Evolutionary conservation across 2,797 vertebrate genomes (phyloP), one percentile per base, ranked within the genome.

Genomic region (Acipenser ruthenus): DNA sequence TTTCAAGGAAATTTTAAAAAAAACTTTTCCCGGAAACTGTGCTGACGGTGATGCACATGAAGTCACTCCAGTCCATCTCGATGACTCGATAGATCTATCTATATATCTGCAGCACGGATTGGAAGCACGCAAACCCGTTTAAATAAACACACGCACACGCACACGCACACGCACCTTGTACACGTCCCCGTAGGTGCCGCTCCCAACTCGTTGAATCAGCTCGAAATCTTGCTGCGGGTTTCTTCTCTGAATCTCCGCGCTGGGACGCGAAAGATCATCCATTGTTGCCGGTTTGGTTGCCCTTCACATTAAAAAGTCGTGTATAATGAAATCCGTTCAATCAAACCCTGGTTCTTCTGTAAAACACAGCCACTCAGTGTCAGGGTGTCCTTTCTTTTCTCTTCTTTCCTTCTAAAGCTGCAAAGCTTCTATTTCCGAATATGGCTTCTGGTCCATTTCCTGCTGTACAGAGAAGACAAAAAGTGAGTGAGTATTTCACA

Each of bases 201-300:
- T 98, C 74, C 96, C 96, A 70, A 99, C 94, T 69, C 96, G 82
- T 86, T 99, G 96, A 56, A 98, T 92, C 49, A 98, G 91, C 84
- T 99, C 96, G 67, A 95, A 98, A 88, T 98, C 96, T 49, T 96
- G 88, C 83, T 99, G 96, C 9, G 96, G 96, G 83, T 98, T 99
- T 78, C 87, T 90, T 75, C 96, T 88, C 86, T 94, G 92, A 75
- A 99, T 98, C 74, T 98, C 96, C 59, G 89, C 91, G 68, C 89
- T 90, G 64, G 93, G 86, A 81, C 93, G 89, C 66, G 80, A 81
- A 76, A 85, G 88, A 66, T 83, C 83, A 73, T 94, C 92, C 93
- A 95, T 95, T 72, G 64, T 82, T 23, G 66, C 70, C 59, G 60
- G 63, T 61, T 68, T 75, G 23, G 23, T 63, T 66, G 53, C 62